Percentiles rank a stretch among this genome's conserved stretches.
phyloP scores from a whole-genome alignment of 2,888 invertebrate species.

The Acheta domesticus region DNA sequence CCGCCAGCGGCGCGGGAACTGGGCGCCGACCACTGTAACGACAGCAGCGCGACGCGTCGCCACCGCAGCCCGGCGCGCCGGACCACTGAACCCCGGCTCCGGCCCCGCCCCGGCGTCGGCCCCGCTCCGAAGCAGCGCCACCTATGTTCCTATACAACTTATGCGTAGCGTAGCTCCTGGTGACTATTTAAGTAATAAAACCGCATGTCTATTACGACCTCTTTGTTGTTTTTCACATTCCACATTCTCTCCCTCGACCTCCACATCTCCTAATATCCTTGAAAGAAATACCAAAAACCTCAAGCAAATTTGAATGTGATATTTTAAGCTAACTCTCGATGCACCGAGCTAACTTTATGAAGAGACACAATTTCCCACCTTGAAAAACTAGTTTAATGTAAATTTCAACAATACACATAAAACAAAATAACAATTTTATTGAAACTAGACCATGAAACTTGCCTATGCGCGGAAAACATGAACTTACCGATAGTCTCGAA shows the following conservation, averaged over 20 bases:
- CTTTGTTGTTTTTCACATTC: background rate
- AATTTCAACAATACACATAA: no score
- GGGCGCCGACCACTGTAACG: slow-evolving; percentile 23
- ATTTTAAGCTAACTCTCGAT: no score
- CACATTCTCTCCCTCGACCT: background rate
- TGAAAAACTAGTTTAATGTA: no score
- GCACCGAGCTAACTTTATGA: no score
- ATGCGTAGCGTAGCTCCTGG: slow-evolving; percentile 1
- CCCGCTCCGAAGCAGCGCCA: slow-evolving; percentile 3
- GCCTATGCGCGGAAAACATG: no score
- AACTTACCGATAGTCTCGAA: no score
- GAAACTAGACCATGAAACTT: no score
- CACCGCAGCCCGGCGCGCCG: background rate
- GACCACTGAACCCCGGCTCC: slow-evolving; percentile 19
- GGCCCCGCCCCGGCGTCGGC: background rate
- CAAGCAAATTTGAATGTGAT: no score
- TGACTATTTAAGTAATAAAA: slow-evolving; percentile 18
- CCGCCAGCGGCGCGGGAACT: slow-evolving; percentile 42
- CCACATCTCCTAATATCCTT: background rate
- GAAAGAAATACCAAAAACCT: no score
- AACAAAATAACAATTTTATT: no score
- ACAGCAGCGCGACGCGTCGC: slow-evolving; percentile 22
- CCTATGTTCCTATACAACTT: slow-evolving; percentile 1
- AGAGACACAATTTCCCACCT: no score
- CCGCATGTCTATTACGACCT: background rate